Evolutionary conservation across 2,797 vertebrate genomes (phyloP).

Genomic region (Protonibea diacanthus): DNA sequence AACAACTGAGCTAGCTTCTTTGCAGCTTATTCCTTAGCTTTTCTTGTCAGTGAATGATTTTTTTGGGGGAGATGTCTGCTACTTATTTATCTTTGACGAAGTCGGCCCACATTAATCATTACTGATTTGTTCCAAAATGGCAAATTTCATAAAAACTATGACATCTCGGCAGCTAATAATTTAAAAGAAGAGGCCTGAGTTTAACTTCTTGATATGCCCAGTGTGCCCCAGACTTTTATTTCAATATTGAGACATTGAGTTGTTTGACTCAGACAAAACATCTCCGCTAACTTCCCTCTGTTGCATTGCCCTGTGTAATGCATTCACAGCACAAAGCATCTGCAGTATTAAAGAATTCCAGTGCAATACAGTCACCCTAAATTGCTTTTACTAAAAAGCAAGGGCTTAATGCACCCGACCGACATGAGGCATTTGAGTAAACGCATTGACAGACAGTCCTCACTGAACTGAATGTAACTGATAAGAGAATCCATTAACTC

Average conservation of each 20-base stretch:
- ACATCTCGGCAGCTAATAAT: constrained; percentile 57
- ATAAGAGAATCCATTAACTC: constrained; percentile 84
- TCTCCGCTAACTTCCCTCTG: constrained; percentile 59
- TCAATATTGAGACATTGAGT: constrained; percentile 54
- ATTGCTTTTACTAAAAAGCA: constrained; percentile 82
- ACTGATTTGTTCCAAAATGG: constrained; percentile 57
- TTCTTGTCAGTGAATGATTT: constrained; percentile 46
- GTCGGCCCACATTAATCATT: constrained; percentile 46
- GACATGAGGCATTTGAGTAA: constrained; percentile 78
- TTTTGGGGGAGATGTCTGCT: constrained; percentile 38
- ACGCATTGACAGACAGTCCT: constrained; percentile 78
- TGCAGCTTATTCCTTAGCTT: constrained; percentile 39
- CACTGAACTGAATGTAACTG: constrained; percentile 78
- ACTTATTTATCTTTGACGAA: constrained; percentile 52
- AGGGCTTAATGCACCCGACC: constrained; percentile 74
- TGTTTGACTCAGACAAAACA: constrained; percentile 66
- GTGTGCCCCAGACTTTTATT: constrained; percentile 47
- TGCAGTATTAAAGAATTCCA: constrained; percentile 73
- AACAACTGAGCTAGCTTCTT: constrained; percentile 53
- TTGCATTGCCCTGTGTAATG: constrained; percentile 67
- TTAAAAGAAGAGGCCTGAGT: constrained; percentile 47
- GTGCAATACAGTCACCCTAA: constrained; percentile 74
- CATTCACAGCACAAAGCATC: constrained; percentile 72
- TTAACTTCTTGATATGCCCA: constrained; percentile 58
- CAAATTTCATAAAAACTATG: constrained; percentile 60